A percentile compares a stretch with the other conserved stretches of the same genome.
Conservation (phyloP, 2,113 vertebrate species). For the Aphyosemion australe region DNA sequence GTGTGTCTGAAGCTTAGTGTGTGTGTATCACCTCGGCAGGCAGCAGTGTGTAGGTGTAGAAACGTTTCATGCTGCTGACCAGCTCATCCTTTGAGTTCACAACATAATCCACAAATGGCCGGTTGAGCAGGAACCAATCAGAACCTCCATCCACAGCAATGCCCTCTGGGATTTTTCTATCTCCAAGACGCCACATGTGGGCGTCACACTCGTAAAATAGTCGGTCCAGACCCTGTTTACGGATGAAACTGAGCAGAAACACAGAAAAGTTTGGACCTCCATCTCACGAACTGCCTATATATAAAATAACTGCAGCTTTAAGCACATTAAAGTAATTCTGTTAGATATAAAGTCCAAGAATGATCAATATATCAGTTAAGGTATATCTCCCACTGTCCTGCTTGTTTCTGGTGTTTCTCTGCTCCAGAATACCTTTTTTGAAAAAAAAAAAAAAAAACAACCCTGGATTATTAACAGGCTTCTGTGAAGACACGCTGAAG, state of each 20-base stretch:
- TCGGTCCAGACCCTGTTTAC: constrained; percentile 95
- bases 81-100: constrained; percentile 89
- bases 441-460: too few relatives aligned
- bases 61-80: constrained; percentile 92
- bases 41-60: constrained; percentile 94
- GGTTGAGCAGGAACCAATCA: constrained; percentile 96
- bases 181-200: constrained; percentile 98
- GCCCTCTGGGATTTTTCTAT: constrained; percentile 94
- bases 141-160: constrained; percentile 93
- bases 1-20: neutral
- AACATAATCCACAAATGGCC: constrained; percentile 94
- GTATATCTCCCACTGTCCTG: too few relatives aligned
- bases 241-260: constrained; percentile 86
- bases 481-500: too few relatives aligned
- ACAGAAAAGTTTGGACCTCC: too few relatives aligned
- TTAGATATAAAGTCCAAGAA: too few relatives aligned
- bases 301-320: too few relatives aligned
- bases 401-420: too few relatives aligned
- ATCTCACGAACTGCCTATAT: too few relatives aligned
- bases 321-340: too few relatives aligned
- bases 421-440: too few relatives aligned
- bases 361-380: too few relatives aligned
- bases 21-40: constrained; percentile 88
- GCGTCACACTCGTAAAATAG: constrained; percentile 97
- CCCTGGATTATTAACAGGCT: too few relatives aligned